Evolutionary conservation across 1,140 invertebrate species (phyloP), one percentile per base, ranked within the genome.

Genomic region (Drosophila athabasca): DNA sequence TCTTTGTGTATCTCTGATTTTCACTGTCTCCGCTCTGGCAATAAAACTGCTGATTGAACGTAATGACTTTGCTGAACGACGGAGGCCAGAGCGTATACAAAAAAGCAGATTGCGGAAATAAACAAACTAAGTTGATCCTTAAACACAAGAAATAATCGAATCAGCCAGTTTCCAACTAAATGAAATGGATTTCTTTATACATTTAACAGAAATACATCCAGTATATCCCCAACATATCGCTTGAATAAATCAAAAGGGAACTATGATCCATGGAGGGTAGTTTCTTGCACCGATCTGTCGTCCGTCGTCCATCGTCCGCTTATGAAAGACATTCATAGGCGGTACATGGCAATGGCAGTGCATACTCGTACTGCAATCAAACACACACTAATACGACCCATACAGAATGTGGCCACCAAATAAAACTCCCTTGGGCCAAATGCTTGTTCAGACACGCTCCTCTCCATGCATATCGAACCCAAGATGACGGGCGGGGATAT

Each of bases 11-110:
- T 49, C 62, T 24, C 19, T 43, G 62, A 69, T 69, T 69, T 58
- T 26, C 57, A 49, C 51, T 50, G 66, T 68, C 66, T 49, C 66
- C 35, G n/a, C 44, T 15, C 55, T 39, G 71, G 70, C 59, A 62
- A 73, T 73, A 73, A 73, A 64, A 73, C 73, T 29, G 41, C 41
- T 73, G 69, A 73, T 73, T n/a, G 44, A 31, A 73, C 39, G 24
- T 35, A 62, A 72, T 72, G 44, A n/a, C 3, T 17, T 39, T 39
- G 35, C 3, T 39, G 11, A 13, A 11, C 35, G 35, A 39, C 11
- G 4, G 3, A 13, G 19, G 50, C 35, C 35, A 39, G 51, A 41
- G 13, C 22, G 31, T 50, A 24, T 3, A 17, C 41, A 13, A 69
- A 59, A 13, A 53, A 59, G 45, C 15, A 11, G 17, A 45, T 31